Evolutionary conservation across 2,113 vertebrate species (phyloP).

Genomic region (Pampusana beccarii): DNA sequence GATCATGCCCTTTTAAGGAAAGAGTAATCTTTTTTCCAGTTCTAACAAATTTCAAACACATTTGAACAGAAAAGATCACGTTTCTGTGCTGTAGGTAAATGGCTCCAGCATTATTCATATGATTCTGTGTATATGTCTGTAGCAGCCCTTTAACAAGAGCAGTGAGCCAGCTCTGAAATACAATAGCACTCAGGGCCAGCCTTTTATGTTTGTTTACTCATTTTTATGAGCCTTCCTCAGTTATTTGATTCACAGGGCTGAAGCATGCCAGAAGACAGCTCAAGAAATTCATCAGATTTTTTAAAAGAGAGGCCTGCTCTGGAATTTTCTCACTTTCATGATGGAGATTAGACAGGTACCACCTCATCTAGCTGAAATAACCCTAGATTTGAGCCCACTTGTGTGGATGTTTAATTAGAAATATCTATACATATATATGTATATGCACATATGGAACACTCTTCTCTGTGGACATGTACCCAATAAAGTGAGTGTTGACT

Average conservation of each 20-base stretch:
- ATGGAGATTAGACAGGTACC: not conserved
- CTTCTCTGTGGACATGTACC: not conserved
- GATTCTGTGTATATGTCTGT: slow-evolving; percentile 71
- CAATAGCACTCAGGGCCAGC: slow-evolving; percentile 50
- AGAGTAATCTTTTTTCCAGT: slow-evolving; percentile 77
- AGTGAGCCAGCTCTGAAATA: slow-evolving; percentile 67
- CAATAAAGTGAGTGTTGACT: not conserved
- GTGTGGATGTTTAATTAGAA: not conserved
- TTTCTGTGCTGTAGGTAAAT: slow-evolving; percentile 78
- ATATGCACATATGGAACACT: not conserved
- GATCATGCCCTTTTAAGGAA: slow-evolving; percentile 66
- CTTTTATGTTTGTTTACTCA: slow-evolving; percentile 77
- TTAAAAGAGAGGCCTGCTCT: not conserved
- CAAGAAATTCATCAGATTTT: slow-evolving; percentile 27
- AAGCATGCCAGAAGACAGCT: slow-evolving; percentile 44
- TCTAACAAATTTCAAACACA: slow-evolving; percentile 75
- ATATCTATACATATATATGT: too few relatives aligned
- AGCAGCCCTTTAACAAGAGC: slow-evolving; percentile 70
- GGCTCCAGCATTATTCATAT: slow-evolving; percentile 68
- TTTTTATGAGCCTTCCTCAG: slow-evolving; percentile 69
- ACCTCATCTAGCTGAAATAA: not conserved
- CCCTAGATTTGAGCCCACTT: not conserved
- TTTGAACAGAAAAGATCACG: slow-evolving; percentile 72
- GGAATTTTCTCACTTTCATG: not conserved
- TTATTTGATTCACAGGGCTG: slow-evolving; percentile 56